Evolutionary conservation across 2,797 vertebrate genomes (phyloP).

Genomic region (Cercopithecus neglectus): DNA sequence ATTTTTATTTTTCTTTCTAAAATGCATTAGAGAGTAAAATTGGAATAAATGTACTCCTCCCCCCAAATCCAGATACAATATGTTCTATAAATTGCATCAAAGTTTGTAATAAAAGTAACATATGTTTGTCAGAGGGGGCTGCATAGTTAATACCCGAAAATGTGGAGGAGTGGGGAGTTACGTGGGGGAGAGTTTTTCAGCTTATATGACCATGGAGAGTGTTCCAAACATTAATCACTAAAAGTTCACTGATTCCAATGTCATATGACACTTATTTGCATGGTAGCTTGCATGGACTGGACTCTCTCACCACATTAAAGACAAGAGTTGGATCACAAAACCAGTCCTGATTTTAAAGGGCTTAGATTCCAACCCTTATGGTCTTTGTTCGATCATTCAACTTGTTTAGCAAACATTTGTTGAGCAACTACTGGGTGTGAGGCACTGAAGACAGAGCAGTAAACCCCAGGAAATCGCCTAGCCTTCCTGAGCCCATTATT

Average conservation of each 20-base stretch:
- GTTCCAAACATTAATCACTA: background rate
- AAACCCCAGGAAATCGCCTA: background rate
- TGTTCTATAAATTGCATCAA: background rate
- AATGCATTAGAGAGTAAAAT: constrained; percentile 56
- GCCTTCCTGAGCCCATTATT: background rate
- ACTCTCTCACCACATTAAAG: background rate
- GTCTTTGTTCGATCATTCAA: background rate
- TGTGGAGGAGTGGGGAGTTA: background rate
- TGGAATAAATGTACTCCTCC: constrained; percentile 58
- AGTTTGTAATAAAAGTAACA: background rate
- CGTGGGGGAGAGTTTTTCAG: background rate
- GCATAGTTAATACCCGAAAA: background rate
- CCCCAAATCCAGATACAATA: constrained; percentile 35
- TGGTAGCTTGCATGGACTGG: background rate
- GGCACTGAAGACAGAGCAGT: background rate
- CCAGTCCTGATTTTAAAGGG: background rate
- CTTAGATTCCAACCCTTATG: background rate
- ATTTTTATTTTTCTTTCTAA: constrained; percentile 55
- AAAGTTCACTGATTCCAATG: background rate
- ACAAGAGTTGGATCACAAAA: background rate
- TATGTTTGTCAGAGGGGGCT: background rate
- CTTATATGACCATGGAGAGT: background rate
- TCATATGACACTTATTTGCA: background rate
- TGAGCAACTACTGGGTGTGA: background rate
- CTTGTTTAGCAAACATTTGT: background rate